These are phyloP conservation scores for Phrynosoma blainvillii DNA, from an alignment of 2,113 vertebrate species.

Conservation along the genomic window DNA sequence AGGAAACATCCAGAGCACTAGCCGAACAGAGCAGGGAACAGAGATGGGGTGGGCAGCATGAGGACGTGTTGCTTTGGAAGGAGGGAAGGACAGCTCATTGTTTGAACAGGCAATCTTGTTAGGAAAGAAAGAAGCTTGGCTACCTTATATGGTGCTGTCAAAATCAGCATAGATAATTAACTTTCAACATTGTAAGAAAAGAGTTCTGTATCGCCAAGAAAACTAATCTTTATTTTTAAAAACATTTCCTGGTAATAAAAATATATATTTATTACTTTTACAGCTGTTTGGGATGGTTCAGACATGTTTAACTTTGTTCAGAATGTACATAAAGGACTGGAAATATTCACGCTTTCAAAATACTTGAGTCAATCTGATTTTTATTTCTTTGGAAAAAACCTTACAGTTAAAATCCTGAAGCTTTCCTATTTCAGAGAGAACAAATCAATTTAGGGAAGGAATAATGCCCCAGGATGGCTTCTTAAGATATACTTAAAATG, in stretches of 20 bases:
- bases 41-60: not conserved
- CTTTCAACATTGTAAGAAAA: not conserved
- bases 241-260: not conserved
- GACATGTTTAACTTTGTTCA: not conserved
- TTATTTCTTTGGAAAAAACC: not conserved
- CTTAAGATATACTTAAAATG: not conserved
- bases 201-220: not conserved
- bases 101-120: not conserved
- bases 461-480: not conserved
- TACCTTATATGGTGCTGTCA: not conserved
- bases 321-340: no score
- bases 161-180: not conserved
- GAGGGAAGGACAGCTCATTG: not conserved
- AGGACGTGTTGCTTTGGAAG: accelerated
- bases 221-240: not conserved
- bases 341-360: not conserved
- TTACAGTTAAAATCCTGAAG: not conserved
- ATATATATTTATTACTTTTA: constrained; percentile 9
- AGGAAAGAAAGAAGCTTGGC: not conserved
- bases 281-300: not conserved
- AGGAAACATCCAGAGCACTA: not conserved
- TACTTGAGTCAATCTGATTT: no score
- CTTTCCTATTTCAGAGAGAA: not conserved
- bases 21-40: not conserved
- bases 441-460: not conserved